Evolutionary conservation across 2,888 invertebrate genomes (phyloP), one percentile per base, ranked within the genome.

Genomic region (Drosophila falleni): DNA sequence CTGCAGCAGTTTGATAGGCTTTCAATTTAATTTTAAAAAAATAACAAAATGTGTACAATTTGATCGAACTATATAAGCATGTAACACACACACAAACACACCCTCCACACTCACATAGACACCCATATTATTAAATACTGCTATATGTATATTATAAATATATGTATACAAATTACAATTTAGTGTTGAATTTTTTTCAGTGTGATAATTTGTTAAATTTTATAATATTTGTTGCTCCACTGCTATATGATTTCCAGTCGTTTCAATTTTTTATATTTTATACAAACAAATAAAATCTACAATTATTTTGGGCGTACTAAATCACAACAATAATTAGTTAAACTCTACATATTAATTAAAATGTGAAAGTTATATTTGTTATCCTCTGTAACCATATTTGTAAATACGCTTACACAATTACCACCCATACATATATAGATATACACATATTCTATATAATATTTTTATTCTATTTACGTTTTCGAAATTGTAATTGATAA

Each of bases 151-250:
- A 76, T 64, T 44, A 50, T 47, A 53, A 63, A 46, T 53, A 54
- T 51, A 73, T 74, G 58, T 71, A 70, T 61, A 56, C 23, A 69
- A 49, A 63, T 54, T 82, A 82, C 78, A 81, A 68, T 74, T 79
- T 86, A 86, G 84, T 83, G 87, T 87, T 87, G 78, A 81, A 87
- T 80, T 79, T 81, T 77, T 79, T 88, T 87, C 85, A 90, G 88
- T 89, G 90, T 89, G 89, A 90, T 89, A 89, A 86, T 89, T 87
- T 89, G 89, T 81, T 87, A 78, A 81, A 83, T 80, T 74, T 82
- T 83, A 71, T 81, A 71, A 61, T 58, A 64, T 80, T 79, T 81
- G 87, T 83, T 86, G 80, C 86, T 77, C 51, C 39, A 37, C 54
- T 71, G 58, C 39, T 49, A 16, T 60, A 47, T 35, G 55, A 49